Evolutionary conservation across 1,140 invertebrate genomes (phyloP).

Genomic region (Ylistrum balloti): DNA sequence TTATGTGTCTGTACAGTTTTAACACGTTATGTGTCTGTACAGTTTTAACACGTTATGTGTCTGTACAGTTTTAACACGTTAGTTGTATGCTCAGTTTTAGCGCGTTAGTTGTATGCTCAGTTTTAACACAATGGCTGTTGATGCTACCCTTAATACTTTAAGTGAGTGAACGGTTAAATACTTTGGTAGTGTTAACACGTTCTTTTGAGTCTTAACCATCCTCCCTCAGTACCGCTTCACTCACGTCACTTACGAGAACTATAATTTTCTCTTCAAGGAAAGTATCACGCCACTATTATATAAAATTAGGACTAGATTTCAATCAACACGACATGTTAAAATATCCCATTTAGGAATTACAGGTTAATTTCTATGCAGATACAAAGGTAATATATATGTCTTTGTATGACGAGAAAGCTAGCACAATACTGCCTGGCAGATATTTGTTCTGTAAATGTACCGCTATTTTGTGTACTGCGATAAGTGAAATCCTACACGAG

Average conservation of each 20-base stretch:
- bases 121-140: too few species aligned
- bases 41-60: too few species aligned
- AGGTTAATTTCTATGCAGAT: slow-evolving; percentile 9
- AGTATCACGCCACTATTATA: background rate
- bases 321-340: slow-evolving; percentile 20
- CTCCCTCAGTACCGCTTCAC: too few species aligned
- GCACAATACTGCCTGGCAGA: background rate
- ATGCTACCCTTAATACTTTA: too few species aligned
- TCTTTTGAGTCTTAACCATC: too few species aligned
- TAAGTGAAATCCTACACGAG: background rate
- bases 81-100: too few species aligned
- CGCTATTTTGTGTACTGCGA: background rate
- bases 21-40: too few species aligned
- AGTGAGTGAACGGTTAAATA: too few species aligned
- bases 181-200: too few species aligned
- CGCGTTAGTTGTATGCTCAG: too few species aligned
- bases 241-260: background rate
- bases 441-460: slow-evolving; percentile 29
- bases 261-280: background rate
- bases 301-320: slow-evolving; percentile 7
- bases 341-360: background rate
- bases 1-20: too few species aligned
- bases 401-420: background rate
- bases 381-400: slow-evolving; percentile 15
- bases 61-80: too few species aligned